Evolutionary conservation across 2,113 vertebrate genomes (phyloP).

Genomic region (Tor tambroides): DNA sequence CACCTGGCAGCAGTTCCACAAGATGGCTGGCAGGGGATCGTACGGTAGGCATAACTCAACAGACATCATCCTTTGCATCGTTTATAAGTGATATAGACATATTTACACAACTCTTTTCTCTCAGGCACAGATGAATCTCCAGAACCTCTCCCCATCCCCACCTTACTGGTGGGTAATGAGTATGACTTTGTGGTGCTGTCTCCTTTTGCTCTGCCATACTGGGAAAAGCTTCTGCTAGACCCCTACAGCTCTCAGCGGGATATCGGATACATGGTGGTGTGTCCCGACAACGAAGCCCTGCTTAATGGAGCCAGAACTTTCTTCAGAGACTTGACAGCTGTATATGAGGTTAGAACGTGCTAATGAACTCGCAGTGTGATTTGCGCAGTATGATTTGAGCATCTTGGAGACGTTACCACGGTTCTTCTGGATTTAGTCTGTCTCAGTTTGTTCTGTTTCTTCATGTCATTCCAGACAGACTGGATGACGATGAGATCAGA

Average conservation of each 20-base stretch:
- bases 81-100: not conserved
- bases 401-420: too few relatives aligned
- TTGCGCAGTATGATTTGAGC: too few relatives aligned
- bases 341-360: slow-evolving; percentile 86
- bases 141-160: slow-evolving; percentile 97
- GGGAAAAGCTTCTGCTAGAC: slow-evolving; percentile 97
- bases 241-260: slow-evolving; percentile 97
- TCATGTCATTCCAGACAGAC: too few relatives aligned
- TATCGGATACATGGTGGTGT: slow-evolving; percentile 96
- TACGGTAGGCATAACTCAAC: slow-evolving; percentile 82
- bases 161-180: slow-evolving; percentile 96
- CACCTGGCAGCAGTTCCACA: slow-evolving; percentile 99
- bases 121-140: slow-evolving; percentile 98
- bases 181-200: slow-evolving; percentile 98
- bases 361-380: not conserved
- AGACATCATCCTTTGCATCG: not conserved
- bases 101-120: slow-evolving; percentile 11
- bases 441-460: too few relatives aligned
- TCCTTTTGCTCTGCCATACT: slow-evolving; percentile 95
- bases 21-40: slow-evolving; percentile 98
- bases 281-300: slow-evolving; percentile 95
- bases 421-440: too few relatives aligned
- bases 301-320: slow-evolving; percentile 95
- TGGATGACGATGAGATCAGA: too few relatives aligned
- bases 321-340: slow-evolving; percentile 94